These are phyloP conservation scores for Isaurus tuberculatus DNA, from an alignment of 92 coral and sea anemone genomes.

Conservation along the genomic window DNA sequence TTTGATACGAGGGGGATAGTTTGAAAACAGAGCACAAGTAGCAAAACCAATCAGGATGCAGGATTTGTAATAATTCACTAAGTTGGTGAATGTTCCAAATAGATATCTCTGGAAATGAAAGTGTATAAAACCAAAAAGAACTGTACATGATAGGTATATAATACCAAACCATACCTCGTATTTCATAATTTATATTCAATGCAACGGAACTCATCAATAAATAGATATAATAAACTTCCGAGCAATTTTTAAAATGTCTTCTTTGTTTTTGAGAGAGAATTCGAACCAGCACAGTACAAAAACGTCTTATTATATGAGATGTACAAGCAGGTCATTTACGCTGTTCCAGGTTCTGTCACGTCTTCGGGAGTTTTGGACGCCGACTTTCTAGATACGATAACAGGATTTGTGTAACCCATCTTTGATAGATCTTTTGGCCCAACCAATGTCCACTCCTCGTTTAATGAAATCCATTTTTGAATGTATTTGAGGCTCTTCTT, in stretches of 20 bases:
- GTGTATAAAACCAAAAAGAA: not conserved
- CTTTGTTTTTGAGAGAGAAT: not conserved
- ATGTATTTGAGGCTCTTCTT: slow-evolving; percentile 80
- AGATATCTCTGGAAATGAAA: not conserved
- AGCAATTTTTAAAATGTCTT: too few relatives aligned
- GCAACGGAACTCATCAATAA: not conserved
- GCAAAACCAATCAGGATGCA: too few relatives aligned
- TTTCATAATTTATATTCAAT: not conserved
- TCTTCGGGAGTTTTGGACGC: slow-evolving; percentile 36
- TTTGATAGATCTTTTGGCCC: slow-evolving; percentile 59
- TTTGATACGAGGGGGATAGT: too few relatives aligned
- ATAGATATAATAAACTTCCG: not conserved
- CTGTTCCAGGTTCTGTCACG: not conserved
- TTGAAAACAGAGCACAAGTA: too few relatives aligned
- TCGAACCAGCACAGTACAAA: not conserved
- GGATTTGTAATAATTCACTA: too few relatives aligned
- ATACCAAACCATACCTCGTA: not conserved
- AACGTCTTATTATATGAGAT: not conserved
- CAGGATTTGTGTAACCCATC: slow-evolving; percentile 73
- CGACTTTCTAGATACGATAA: slow-evolving; percentile 72
- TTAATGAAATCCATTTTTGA: slow-evolving; percentile 84
- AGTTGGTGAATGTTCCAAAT: too few relatives aligned
- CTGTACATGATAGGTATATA: not conserved
- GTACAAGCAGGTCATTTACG: not conserved
- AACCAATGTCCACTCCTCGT: slow-evolving; percentile 93